Conservation (phyloP, 2,888 invertebrate species). For the Electrophaes corylata region DNA sequence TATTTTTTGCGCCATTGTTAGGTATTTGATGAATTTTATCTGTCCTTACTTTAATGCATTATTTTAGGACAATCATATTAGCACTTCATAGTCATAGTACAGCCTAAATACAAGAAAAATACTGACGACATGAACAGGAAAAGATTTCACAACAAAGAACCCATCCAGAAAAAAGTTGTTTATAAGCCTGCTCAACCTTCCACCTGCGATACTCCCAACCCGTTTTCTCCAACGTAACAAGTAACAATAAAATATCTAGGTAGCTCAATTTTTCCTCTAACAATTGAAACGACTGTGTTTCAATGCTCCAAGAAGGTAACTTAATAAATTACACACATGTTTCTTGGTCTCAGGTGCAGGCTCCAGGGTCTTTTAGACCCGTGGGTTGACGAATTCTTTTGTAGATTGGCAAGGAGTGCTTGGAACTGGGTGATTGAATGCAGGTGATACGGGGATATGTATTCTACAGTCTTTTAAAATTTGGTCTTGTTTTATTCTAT, state of each 20-base stretch:
- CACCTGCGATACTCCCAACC: slow-evolving; percentile 18
- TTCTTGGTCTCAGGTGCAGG: slow-evolving; percentile 64
- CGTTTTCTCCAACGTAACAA: slow-evolving; percentile 15
- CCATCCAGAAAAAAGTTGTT: slow-evolving; percentile 4
- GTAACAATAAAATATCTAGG: slow-evolving; percentile 27
- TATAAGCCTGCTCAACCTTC: not conserved
- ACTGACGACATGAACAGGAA: not conserved
- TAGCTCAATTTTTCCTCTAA: slow-evolving; percentile 23
- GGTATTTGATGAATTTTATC: no score
- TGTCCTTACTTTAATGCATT: no score
- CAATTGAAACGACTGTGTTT: slow-evolving; percentile 24
- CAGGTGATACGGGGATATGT: not conserved
- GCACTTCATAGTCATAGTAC: no score
- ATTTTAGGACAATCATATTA: no score
- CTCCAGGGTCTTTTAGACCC: slow-evolving; percentile 44
- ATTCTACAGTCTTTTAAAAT: not conserved
- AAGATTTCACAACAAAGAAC: not conserved
- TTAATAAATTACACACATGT: slow-evolving; percentile 65
- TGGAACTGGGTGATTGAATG: slow-evolving; percentile 1
- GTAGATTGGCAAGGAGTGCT: slow-evolving; percentile 13
- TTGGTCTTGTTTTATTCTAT: no score
- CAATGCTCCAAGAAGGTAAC: slow-evolving; percentile 32
- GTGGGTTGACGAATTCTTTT: slow-evolving; percentile 22
- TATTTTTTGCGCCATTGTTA: no score
- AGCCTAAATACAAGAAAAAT: no score